Evolutionary conservation across 2,113 vertebrate species (phyloP), one percentile per base, ranked within the genome.

Genomic region (Dicrurus megarhynchus): DNA sequence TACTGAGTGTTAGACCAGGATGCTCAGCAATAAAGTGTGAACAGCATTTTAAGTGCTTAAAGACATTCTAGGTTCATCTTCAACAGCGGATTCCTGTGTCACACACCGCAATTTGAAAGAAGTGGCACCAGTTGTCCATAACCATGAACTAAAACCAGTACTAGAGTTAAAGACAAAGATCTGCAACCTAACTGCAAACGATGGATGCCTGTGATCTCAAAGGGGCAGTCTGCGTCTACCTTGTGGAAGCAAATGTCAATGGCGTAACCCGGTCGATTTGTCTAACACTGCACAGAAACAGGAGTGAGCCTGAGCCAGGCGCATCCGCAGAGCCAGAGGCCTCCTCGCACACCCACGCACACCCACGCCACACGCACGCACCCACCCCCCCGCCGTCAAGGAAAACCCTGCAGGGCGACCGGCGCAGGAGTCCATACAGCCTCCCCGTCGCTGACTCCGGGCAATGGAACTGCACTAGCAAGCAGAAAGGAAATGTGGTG

Each of bases 1-100:
- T 98, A 94, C 98, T 98, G 98, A 98, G 98, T 97, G 98, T 98
- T 98, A 98, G 98, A 98, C 97, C 98, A 98, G 98, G 98, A 98
- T 98, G 97, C 98, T 98, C 97, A 96, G 97, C 97, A 97, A 98
- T 96, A 98, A 98, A 98, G 98, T 98, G 98, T 98, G 98, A 97
- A 98, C 98, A 98, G 98, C 98, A 98, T 98, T 97, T 97, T 98
- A 98, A 99, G 98, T 98, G 98, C 98, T 98, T 98, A 98, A 97
- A 98, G 98, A 98, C 96, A 97, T 98, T 98, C 97, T 95, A 98
- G 94, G 97, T 98, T 98, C 96, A 97, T 97, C 97, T 97, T 98
- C 97, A 95, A 97, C 96, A 97, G 97, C 95, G 81, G 96, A 96
- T 97, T 98, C 97, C 98, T 96, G 92, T 84, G 91, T 98, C 97